Conservation (phyloP, 2,888 invertebrate species). For the Zygothrica quintamaculata region DNA sequence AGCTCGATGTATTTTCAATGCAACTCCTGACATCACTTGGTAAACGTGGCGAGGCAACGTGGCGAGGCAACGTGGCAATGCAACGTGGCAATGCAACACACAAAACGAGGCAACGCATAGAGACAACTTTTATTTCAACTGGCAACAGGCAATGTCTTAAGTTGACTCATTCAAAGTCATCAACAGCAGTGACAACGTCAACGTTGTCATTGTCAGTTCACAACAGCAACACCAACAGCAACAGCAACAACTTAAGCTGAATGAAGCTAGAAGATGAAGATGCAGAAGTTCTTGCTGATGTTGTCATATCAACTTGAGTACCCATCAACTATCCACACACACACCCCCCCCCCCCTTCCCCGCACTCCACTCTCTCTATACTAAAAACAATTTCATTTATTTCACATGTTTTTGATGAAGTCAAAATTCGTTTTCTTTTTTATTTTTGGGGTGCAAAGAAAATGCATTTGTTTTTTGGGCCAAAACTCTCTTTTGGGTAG, state of each 20-base stretch:
- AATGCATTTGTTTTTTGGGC: conserved; percentile 6
- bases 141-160: conserved; percentile 16
- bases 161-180: conserved; percentile 71
- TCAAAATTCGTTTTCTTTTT: conserved; percentile 41
- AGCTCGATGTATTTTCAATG: conserved; percentile 48
- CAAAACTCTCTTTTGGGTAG: conserved; percentile 7
- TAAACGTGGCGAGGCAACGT: conserved; percentile 7
- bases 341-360: too few species aligned
- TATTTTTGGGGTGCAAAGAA: background rate
- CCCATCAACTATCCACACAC: conserved; percentile 10
- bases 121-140: background rate
- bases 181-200: conserved; percentile 57
- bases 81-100: too few species aligned
- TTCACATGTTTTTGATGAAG: conserved; percentile 62
- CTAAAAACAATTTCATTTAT: conserved; percentile 77
- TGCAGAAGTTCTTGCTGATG: conserved; percentile 22
- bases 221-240: background rate
- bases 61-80: background rate
- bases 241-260: conserved; percentile 5
- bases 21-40: conserved; percentile 1
- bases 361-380: conserved; percentile 52
- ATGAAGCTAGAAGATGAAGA: conserved; percentile 18
- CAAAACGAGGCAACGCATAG: too few species aligned
- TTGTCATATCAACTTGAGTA: conserved; percentile 38
- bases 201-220: conserved; percentile 8